Evolutionary conservation across 2,113 vertebrate species (phyloP), one percentile per base, ranked within the genome.

Genomic region (Cyanistes caeruleus): DNA sequence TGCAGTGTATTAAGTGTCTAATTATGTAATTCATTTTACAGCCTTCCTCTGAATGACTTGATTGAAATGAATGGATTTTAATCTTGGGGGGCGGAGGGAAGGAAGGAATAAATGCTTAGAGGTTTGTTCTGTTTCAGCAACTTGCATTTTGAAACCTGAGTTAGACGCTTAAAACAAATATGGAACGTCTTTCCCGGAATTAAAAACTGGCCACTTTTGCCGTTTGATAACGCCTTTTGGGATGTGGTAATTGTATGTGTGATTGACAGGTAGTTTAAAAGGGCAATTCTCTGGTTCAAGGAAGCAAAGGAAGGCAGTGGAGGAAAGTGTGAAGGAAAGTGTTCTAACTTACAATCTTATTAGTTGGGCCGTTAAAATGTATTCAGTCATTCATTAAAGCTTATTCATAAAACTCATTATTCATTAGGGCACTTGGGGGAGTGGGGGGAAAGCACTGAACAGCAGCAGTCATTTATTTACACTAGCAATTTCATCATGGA

Each of bases 11-110:
- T 96, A 98, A 97, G 95, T 93, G 89, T 94, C 94, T 97, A 97
- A 97, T 97, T 97, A 96, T 80, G 93, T 88, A 49, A 70, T 93
- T 93, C 96, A 94, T 97, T 97, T 97, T 96, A 97, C 96, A 96
- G 84, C 76, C 83, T 73, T 92, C 87, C 72, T 97, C 89, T 95
- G 97, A 97, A 91, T 86, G 86, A 90, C 84, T 94, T 96, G 97
- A 98, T 97, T 91, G 92, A 95, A 96, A 94, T 96, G 92, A 95
- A 96, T 93, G 93, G 65, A 90, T 96, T 94, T 94, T 90, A 97
- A 90, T 87, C 55, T 81, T 5, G 1, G 49, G 37, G 19, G 15
- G 39, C 0, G 8, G 35, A 3, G 28, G 43, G 25, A 37, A 53
- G 23, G 52, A 90, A 90, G 60, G 53, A 90, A 89, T 83, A 93